Base-by-base conservation (phyloP, 2,888 invertebrate species). In the Drosophila mayaguana region DNA sequence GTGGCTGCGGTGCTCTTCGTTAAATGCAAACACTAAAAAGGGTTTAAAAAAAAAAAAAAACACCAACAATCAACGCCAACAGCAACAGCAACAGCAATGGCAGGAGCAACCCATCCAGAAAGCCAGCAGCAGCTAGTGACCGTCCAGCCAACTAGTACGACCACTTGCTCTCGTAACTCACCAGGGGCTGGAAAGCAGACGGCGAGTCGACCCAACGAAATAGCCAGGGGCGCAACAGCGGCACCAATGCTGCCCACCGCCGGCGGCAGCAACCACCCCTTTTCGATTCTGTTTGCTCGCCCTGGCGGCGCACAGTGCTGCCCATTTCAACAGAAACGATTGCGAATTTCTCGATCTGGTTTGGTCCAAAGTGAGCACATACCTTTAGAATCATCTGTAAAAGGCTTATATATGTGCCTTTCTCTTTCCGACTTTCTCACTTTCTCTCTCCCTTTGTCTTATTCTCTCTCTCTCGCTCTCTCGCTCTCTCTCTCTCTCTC, bases 1-100 rank as follows among this genome's bases (percentile, higher is more conserved):
- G 12, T 67, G 72, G 73, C 74, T 78, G 78, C 75, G 81, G 79
- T 78, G 78, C 69, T 85, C 88, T 89, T 89, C 84, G 84, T 84
- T 84, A 87, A 87, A 87, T 84, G 80, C 84, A 84, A 84, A 84
- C 84, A 84, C 82, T 82, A 80, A 87, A 80, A 84, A 82, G 82
- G 87, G 84, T 87, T 87, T 80, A 72, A 63, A 65, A 71, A 68
- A 73, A 62, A 65, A 36, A 36, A n/a, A 25, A 28, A 25, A 25
- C 14, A 61, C 53, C 53, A 68, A 65, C 76, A 72, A 72, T 64
- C 67, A 65, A 51, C 63, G 68, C 63, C 68, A 71, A 62, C 67
- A 61, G 46, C 50, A 68, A 62, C 67, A 61, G 46, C 50, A 68
- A 65, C 76, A 71, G 71, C 20, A 18, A 11, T 11, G 12, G 6